Percentiles rank a stretch among this genome's conserved stretches.
Conservation (phyloP, 2,888 invertebrate species). For the Phyto melanocephala region DNA sequence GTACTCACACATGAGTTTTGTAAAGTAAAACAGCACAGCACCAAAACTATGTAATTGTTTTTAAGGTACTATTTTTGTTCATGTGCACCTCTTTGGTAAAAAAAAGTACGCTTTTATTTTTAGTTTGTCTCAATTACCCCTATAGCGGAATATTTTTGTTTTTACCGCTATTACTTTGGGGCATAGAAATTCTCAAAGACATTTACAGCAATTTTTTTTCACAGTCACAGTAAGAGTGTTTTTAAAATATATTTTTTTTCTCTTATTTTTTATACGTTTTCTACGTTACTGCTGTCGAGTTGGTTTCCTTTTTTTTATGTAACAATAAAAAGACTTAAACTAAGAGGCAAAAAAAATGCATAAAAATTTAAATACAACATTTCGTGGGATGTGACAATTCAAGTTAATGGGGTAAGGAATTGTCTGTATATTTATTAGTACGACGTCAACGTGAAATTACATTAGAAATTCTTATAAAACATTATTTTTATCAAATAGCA, state of each 20-base stretch:
- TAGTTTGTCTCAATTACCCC: conserved; percentile 28
- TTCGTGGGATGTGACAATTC: background rate
- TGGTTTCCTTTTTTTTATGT: background rate
- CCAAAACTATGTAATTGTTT: too few species aligned
- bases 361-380: background rate
- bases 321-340: background rate
- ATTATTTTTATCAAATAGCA: too few species aligned
- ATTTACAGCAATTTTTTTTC: conserved; percentile 19
- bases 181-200: background rate
- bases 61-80: too few species aligned
- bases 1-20: too few species aligned
- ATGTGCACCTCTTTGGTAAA: too few species aligned
- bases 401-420: background rate
- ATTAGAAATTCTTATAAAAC: too few species aligned
- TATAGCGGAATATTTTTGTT: conserved; percentile 20
- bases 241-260: background rate
- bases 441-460: background rate
- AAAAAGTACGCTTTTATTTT: background rate
- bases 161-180: conserved; percentile 29
- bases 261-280: background rate
- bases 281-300: background rate
- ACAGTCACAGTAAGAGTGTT: background rate
- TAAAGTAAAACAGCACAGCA: too few species aligned
- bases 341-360: background rate
- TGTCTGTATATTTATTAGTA: background rate